Evolutionary conservation across 2,888 invertebrate genomes (phyloP).

Genomic region (Drosophila lacicola): DNA sequence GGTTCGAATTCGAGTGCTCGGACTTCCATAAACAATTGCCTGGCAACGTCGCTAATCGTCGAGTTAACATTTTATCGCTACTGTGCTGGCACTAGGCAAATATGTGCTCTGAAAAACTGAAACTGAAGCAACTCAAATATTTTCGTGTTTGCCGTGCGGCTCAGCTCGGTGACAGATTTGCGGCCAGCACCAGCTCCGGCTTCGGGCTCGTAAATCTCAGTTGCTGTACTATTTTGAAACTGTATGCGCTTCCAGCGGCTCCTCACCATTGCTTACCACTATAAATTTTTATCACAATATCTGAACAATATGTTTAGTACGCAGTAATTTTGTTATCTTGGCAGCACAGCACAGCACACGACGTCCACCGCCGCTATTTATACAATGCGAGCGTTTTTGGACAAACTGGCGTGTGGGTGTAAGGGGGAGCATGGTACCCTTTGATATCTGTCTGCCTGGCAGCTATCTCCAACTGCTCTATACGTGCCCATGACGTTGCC

Average conservation of each 20-base stretch:
- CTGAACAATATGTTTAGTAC: slow-evolving; percentile 71
- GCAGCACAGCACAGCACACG: slow-evolving; percentile 56
- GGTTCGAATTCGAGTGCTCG: slow-evolving; percentile 27
- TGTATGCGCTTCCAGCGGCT: slow-evolving; percentile 19
- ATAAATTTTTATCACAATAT: slow-evolving; percentile 73
- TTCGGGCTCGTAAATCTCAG: slow-evolving; percentile 66
- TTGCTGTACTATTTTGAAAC: slow-evolving; percentile 60
- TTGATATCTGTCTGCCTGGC: slow-evolving; percentile 35
- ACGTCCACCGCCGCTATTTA: slow-evolving; percentile 52
- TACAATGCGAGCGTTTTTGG: slow-evolving; percentile 44
- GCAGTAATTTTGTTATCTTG: slow-evolving; percentile 76
- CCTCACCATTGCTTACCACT: slow-evolving; percentile 11
- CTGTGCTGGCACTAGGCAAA: slow-evolving; percentile 79
- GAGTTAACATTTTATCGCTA: slow-evolving; percentile 81
- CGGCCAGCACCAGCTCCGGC: slow-evolving; percentile 41
- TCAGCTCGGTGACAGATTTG: slow-evolving; percentile 81
- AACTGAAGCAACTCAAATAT: slow-evolving; percentile 73
- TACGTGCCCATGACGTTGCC: slow-evolving; percentile 51
- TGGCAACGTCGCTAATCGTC: slow-evolving; percentile 65
- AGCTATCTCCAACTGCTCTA: slow-evolving; percentile 42
- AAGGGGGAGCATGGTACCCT: slow-evolving; percentile 3
- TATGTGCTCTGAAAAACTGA: slow-evolving; percentile 63
- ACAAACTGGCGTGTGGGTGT: slow-evolving; percentile 5
- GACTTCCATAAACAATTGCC: slow-evolving; percentile 49
- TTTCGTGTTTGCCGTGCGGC: slow-evolving; percentile 73